Percentiles rank a stretch among this genome's conserved stretches.
These are phyloP conservation scores for Myiothlypis chrysogaster DNA, from an alignment of 2,797 vertebrate species.

Conservation along the genomic window DNA sequence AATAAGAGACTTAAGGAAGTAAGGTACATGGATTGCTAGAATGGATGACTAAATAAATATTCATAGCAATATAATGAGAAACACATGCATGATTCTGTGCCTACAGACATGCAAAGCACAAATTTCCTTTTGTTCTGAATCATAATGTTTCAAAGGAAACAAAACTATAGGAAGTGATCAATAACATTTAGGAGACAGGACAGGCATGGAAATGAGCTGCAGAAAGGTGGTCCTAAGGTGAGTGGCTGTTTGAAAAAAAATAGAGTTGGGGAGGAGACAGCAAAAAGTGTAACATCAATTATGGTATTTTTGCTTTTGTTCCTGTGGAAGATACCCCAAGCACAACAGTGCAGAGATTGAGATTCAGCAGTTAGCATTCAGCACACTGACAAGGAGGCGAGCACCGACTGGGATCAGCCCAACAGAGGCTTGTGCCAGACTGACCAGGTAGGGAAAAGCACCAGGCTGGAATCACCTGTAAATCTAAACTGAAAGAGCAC, in stretches of 20 bases:
- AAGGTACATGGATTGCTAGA: constrained; percentile 6
- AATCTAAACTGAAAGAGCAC: not conserved
- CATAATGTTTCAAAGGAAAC: not conserved
- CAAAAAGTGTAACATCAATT: not conserved
- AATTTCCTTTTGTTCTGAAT: not conserved
- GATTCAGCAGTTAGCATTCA: not conserved
- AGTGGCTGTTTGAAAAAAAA: not conserved
- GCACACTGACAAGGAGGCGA: not conserved
- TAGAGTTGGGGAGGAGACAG: not conserved
- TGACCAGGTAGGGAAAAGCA: not conserved
- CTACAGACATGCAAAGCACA: not conserved
- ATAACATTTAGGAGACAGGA: not conserved
- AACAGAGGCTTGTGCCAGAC: not conserved
- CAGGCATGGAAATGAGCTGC: not conserved
- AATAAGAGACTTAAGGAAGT: constrained; percentile 12
- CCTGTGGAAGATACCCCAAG: not conserved
- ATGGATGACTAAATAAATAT: constrained; percentile 24
- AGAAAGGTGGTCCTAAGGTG: not conserved
- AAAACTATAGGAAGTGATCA: not conserved
- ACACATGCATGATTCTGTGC: not conserved
- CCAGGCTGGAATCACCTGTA: not conserved
- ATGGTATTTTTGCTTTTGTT: not conserved
- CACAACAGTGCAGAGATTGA: not conserved
- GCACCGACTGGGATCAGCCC: not conserved
- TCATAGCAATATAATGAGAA: constrained; percentile 33